These are phyloP conservation scores for Oncorhynchus tshawytscha DNA, from an alignment of 2,113 vertebrate genomes.

Conservation along the genomic window DNA sequence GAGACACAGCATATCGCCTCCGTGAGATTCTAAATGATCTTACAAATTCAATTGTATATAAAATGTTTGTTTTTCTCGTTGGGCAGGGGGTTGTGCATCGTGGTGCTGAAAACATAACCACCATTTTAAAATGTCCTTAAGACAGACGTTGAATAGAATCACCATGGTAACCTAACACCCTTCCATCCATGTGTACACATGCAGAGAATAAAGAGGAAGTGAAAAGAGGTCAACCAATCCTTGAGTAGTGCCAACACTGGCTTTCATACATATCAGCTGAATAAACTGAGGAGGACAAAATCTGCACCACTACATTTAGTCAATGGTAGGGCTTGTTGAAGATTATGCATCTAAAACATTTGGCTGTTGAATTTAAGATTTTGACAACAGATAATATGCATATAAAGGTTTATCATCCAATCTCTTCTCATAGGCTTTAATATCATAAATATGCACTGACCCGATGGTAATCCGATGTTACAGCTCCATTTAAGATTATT, in stretches of 20 bases:
- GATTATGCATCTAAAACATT: too few species aligned
- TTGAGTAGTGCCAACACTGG: slow-evolving; percentile 44
- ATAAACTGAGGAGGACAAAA: slow-evolving; percentile 52
- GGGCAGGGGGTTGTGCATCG: background rate
- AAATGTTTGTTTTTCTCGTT: too few species aligned
- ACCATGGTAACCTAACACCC: slow-evolving; percentile 28
- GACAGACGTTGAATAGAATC: background rate
- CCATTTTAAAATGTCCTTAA: background rate
- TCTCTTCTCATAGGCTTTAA: too few species aligned
- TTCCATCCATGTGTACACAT: slow-evolving; percentile 26
- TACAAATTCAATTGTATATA: background rate
- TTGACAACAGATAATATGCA: too few species aligned
- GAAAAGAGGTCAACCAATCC: slow-evolving; percentile 55
- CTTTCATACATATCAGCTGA: slow-evolving; percentile 61
- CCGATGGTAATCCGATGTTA: background rate
- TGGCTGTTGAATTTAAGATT: too few species aligned
- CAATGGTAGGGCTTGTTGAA: background rate
- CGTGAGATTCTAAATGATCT: background rate
- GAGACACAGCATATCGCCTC: background rate
- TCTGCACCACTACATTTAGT: background rate
- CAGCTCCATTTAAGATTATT: background rate
- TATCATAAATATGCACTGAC: too few species aligned
- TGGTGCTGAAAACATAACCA: background rate
- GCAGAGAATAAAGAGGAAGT: slow-evolving; percentile 22
- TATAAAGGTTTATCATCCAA: too few species aligned